Evolutionary conservation across 2,797 vertebrate genomes (phyloP).

Genomic region (Mionectes olivaceus): DNA sequence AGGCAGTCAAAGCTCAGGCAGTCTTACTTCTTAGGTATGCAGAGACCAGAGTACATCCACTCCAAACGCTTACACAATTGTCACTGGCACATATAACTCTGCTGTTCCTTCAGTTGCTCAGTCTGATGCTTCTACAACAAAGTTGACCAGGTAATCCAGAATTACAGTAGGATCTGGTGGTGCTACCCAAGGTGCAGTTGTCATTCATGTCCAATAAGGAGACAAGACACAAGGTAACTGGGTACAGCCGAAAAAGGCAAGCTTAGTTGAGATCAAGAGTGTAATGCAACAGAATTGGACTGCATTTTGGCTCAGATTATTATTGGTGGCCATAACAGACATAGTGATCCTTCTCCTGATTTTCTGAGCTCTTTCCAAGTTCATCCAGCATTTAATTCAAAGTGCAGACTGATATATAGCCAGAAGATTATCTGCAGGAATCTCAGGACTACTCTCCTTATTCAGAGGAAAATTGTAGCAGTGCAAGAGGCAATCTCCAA

Average conservation of each 20-base stretch:
- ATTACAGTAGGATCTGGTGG: not conserved
- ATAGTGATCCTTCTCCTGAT: not conserved
- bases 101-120: not conserved
- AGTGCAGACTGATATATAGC: not conserved
- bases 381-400: not conserved
- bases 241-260: not conserved
- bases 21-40: not conserved
- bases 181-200: not conserved
- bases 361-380: not conserved
- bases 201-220: not conserved
- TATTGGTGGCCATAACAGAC: not conserved
- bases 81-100: not conserved
- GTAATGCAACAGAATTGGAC: not conserved
- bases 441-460: not conserved
- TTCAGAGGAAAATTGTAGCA: not conserved
- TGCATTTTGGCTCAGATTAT: not conserved
- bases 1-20: not conserved
- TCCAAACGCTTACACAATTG: not conserved
- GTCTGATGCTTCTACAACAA: not conserved
- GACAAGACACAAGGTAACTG: not conserved
- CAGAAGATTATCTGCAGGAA: not conserved
- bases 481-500: not conserved
- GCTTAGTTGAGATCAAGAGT: not conserved
- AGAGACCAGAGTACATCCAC: not conserved
- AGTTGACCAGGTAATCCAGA: not conserved